Percentiles rank a stretch among this genome's conserved stretches.
phyloP scores from a whole-genome alignment of 2,113 vertebrate species.

The Pica pica region DNA sequence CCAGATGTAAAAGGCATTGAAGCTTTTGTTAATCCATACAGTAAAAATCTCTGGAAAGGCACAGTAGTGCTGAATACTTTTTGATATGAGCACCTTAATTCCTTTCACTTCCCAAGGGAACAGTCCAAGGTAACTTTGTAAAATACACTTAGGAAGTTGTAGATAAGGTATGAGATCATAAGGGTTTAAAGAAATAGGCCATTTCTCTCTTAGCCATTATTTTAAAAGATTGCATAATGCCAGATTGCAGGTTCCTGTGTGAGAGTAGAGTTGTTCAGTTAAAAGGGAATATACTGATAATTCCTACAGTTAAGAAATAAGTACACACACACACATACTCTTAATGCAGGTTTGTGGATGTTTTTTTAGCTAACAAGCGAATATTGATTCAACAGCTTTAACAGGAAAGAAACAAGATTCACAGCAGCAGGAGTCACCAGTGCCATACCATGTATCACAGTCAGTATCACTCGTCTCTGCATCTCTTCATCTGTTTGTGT shows the following conservation, averaged over 20 bases:
- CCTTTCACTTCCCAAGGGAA: background rate
- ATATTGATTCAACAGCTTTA: background rate
- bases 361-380: background rate
- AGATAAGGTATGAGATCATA: background rate
- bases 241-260: background rate
- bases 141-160: background rate
- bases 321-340: background rate
- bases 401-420: background rate
- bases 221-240: background rate
- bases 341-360: background rate
- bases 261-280: background rate
- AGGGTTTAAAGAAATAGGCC: background rate
- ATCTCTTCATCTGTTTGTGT: background rate
- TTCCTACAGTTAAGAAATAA: background rate
- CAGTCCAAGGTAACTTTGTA: background rate
- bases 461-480: background rate
- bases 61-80: background rate
- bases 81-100: background rate
- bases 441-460: background rate
- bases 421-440: background rate
- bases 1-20: background rate
- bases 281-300: background rate
- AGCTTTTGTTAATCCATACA: background rate
- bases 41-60: background rate
- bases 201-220: background rate